Conservation (phyloP, 2,888 invertebrate species). For the Phyllotreta striolata region DNA sequence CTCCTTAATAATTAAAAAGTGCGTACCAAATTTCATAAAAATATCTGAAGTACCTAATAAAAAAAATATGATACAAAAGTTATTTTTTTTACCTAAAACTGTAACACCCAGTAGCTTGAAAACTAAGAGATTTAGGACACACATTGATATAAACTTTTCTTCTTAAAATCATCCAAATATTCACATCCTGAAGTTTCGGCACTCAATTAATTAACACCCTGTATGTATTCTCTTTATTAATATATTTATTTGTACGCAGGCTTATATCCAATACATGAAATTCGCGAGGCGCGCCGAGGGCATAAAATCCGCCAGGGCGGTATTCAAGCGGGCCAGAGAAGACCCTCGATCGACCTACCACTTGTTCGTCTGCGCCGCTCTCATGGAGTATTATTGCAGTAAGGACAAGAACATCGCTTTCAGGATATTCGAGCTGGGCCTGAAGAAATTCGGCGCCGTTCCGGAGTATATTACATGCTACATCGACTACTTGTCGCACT, state of each 20-base stretch:
- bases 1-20: too few species aligned
- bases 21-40: too few species aligned
- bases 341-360: constrained; percentile 87
- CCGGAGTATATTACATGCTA: constrained; percentile 96
- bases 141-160: too few species aligned
- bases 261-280: constrained; percentile 99
- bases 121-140: too few species aligned
- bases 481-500: constrained; percentile 95
- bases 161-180: too few species aligned
- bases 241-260: constrained; percentile 62
- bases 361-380: constrained; percentile 94
- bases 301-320: constrained; percentile 92
- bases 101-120: too few species aligned
- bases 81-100: too few species aligned
- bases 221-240: constrained; percentile 7
- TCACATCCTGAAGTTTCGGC: too few species aligned
- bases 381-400: constrained; percentile 99
- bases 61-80: too few species aligned
- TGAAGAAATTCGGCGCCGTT: constrained; percentile 95
- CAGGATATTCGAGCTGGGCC: constrained; percentile 94
- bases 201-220: too few species aligned
- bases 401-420: constrained; percentile 98
- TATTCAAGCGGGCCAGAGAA: constrained; percentile 95
- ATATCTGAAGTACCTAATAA: too few species aligned
- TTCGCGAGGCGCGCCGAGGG: constrained; percentile 97